Base-by-base conservation (phyloP, 2,888 invertebrate species). In the Drosophila nr. perissopoda region DNA sequence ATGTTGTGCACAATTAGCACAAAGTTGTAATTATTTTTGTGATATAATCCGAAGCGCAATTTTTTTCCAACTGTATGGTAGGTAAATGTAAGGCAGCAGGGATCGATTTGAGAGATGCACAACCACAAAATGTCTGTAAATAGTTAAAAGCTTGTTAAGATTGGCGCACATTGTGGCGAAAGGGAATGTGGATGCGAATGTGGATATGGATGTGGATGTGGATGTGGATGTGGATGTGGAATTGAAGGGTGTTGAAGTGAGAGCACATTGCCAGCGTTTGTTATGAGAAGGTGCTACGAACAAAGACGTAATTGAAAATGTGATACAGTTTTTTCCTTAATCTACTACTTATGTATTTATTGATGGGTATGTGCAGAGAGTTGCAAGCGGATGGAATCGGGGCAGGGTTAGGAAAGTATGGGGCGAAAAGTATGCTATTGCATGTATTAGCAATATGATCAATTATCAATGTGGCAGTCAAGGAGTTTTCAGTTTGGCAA, bases 281-380 rank as follows among this genome's bases (percentile, higher is more conserved):
- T 79, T 80, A 76, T 84, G 90, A 85, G 90, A 85, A 91, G 93
- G 93, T 93, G 93, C 93, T 93, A 93, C 90, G 89, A 92, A 92
- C 92, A 92, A 93, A 93, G 90, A 91, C 91, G 93, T 92, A 93
- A 91, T 87, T 88, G 87, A 93, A 92, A 92, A 91, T 93, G 93
- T 93, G 93, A 93, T 93, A 93, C 92, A 91, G 88, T 87, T 88
- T 87, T 86, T 88, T 86, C 82, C 82, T 88, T 83, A 88, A 83
- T 71, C 75, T 74, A 76, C 71, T 65, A 76, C 73, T 70, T 80
- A 75, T 79, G 80, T 88, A 82, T 78, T 82, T 85, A 87, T 84
- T 87, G 70, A 82, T 68, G 59, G 70, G 65, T 69, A 72, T 70
- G 75, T 61, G 67, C 65, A 31, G 56, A 65, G 61, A 29, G 25